Conservation (phyloP, 2,888 invertebrate genomes). For the Lasioglossum marginatum region DNA sequence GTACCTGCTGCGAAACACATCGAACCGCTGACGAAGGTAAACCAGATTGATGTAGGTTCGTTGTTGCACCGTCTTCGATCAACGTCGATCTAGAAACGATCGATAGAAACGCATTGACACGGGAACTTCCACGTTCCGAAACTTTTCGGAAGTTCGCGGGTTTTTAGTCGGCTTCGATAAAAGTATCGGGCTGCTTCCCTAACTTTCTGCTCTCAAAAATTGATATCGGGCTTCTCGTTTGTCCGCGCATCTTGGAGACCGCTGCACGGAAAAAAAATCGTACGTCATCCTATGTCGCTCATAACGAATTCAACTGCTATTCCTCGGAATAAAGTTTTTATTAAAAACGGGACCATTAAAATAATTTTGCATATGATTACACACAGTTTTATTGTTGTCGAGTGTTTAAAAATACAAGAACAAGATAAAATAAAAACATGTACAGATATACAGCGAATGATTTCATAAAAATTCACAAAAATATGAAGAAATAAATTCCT, state of each 20-base stretch:
- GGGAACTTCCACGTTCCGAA: not conserved
- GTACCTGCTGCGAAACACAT: slow-evolving; percentile 44
- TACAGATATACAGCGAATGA: no score
- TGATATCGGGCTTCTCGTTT: not conserved
- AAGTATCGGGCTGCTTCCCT: not conserved
- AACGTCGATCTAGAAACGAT: slow-evolving; percentile 18
- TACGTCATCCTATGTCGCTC: no score
- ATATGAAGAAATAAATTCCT: no score
- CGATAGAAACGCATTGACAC: slow-evolving; percentile 17
- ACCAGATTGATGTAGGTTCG: slow-evolving; percentile 60
- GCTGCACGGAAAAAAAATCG: not conserved
- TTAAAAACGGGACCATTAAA: no score
- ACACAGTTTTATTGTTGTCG: no score
- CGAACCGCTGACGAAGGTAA: slow-evolving; percentile 67
- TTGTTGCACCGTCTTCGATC: slow-evolving; percentile 7
- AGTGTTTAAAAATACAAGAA: no score
- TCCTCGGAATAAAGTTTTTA: no score
- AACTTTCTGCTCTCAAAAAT: not conserved
- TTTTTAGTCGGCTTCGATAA: not conserved
- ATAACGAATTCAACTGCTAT: no score
- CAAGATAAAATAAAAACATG: no score
- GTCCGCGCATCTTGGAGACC: not conserved
- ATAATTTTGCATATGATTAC: no score
- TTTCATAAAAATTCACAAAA: no score
- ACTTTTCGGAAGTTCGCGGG: not conserved